Conservation (phyloP, 2,888 invertebrate genomes). For the Sinodicranocentrus sp. region DNA sequence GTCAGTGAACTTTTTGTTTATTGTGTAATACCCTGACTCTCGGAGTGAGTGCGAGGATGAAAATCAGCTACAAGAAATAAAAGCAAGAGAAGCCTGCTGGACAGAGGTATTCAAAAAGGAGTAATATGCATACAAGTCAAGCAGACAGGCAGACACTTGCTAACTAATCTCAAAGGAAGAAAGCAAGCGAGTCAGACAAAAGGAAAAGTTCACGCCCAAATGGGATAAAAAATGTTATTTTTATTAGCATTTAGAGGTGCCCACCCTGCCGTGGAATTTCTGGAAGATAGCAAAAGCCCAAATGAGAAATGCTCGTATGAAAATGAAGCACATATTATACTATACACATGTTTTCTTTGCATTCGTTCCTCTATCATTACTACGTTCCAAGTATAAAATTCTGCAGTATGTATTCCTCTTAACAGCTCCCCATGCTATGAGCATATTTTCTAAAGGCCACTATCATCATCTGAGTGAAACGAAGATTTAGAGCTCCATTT, state of each 20-base stretch:
- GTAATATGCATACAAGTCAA: constrained; percentile 3
- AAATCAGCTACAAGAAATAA: constrained; percentile 52
- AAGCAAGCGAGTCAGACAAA: constrained; percentile 63
- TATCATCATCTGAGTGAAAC: no score
- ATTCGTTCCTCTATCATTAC: constrained; percentile 46
- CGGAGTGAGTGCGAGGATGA: constrained; percentile 18
- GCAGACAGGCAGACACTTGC: constrained; percentile 9
- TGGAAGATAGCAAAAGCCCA: constrained; percentile 59
- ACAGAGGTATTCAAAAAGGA: not conserved
- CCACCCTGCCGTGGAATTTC: constrained; percentile 76
- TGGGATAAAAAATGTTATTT: constrained; percentile 75
- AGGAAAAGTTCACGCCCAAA: constrained; percentile 75
- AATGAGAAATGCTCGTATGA: constrained; percentile 32
- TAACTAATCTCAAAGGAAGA: constrained; percentile 25
- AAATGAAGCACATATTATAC: no score
- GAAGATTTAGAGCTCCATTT: constrained; percentile 25
- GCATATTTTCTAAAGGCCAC: no score
- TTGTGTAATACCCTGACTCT: constrained; percentile 3
- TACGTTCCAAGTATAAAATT: constrained; percentile 28
- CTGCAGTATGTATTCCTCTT: no score
- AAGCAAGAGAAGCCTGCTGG: constrained; percentile 19
- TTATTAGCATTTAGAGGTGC: constrained; percentile 75
- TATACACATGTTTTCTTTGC: no score
- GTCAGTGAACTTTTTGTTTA: constrained; percentile 61
- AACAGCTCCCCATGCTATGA: no score